Conservation (phyloP, 2,797 vertebrate genomes). For the Falco concolor region DNA sequence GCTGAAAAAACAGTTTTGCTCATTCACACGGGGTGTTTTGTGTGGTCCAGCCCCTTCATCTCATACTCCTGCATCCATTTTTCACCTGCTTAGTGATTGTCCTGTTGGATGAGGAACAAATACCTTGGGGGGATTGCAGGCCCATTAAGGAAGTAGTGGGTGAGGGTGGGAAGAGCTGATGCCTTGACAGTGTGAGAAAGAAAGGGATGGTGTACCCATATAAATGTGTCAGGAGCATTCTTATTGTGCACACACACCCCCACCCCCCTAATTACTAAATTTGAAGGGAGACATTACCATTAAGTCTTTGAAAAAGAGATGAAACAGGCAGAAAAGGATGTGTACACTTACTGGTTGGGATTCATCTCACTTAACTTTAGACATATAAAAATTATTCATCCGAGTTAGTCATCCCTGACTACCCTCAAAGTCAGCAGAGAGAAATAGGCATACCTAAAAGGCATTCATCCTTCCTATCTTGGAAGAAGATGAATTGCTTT, state of each 20-base stretch:
- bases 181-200: neutral
- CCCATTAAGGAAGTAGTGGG: neutral
- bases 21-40: neutral
- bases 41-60: neutral
- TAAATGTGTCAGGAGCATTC: neutral
- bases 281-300: neutral
- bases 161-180: neutral
- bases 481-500: neutral
- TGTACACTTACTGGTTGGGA: neutral
- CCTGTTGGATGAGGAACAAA: neutral
- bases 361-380: conserved; percentile 27
- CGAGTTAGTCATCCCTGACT: conserved; percentile 11
- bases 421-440: neutral
- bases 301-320: neutral
- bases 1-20: neutral
- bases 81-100: neutral
- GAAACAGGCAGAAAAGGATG: neutral
- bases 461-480: neutral
- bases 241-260: neutral
- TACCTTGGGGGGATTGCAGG: neutral
- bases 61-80: neutral
- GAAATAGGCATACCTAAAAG: conserved; percentile 18
- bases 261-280: neutral
- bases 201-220: neutral
- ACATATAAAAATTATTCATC: conserved; percentile 29